phyloP scores from a whole-genome alignment of 2,113 vertebrate genomes.

The Peromyscus californicus region DNA sequence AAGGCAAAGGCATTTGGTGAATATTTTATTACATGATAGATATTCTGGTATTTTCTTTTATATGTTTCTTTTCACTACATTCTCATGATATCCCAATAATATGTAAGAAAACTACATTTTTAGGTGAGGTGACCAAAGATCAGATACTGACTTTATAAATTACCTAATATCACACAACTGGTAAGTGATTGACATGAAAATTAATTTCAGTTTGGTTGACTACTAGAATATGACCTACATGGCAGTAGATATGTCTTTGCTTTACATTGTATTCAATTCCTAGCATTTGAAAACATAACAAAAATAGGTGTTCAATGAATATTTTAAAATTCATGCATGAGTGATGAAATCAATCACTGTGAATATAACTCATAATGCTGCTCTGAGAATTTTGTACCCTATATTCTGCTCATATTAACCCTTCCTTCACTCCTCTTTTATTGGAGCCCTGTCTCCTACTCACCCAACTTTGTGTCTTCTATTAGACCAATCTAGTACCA shows the following conservation, averaged over 20 bases:
- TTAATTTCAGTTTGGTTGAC: conserved; percentile 36
- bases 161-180: background rate
- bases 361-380: conserved; percentile 9
- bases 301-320: background rate
- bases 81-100: background rate
- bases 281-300: background rate
- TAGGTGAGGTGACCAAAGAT: background rate
- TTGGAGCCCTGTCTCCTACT: background rate
- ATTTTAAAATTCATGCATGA: conserved; percentile 34
- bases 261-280: background rate
- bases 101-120: background rate
- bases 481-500: background rate
- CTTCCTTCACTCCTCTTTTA: background rate
- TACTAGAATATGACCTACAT: background rate
- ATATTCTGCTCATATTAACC: background rate
- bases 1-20: background rate
- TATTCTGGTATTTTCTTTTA: background rate
- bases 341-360: conserved; percentile 27
- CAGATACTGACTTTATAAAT: conserved; percentile 17
- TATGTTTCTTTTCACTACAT: background rate
- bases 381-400: background rate
- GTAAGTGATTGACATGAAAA: background rate
- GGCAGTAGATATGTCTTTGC: background rate
- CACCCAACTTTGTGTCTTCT: background rate
- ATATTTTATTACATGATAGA: background rate